Evolutionary conservation across 2,797 vertebrate species (phyloP).

Genomic region (Sebastes hubbsi): DNA sequence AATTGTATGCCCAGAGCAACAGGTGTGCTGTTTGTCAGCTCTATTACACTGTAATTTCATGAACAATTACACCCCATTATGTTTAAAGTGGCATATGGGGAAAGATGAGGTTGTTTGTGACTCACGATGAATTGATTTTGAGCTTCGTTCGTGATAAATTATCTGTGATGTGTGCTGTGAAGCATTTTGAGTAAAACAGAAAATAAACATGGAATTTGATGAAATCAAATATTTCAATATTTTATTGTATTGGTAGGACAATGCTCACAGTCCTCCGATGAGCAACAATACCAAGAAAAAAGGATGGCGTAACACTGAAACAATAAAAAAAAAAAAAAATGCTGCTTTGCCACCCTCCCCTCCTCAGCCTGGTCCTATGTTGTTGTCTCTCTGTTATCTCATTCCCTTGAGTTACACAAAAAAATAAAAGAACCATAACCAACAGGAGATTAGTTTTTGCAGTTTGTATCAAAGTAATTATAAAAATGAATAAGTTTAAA

Average conservation of each 20-base stretch:
- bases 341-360: slow-evolving; percentile 16
- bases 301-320: slow-evolving; percentile 70
- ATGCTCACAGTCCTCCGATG: slow-evolving; percentile 73
- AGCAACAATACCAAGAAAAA: slow-evolving; percentile 76
- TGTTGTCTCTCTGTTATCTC: slow-evolving; percentile 18
- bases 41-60: slow-evolving; percentile 69
- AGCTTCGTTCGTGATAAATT: background rate
- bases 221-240: slow-evolving; percentile 71
- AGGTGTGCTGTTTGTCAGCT: slow-evolving; percentile 62
- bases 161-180: background rate
- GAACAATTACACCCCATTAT: slow-evolving; percentile 72
- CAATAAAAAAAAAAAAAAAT: slow-evolving; percentile 29
- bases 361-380: slow-evolving; percentile 4
- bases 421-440: slow-evolving; percentile 63
- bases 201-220: slow-evolving; percentile 29
- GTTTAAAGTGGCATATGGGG: slow-evolving; percentile 32
- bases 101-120: slow-evolving; percentile 36
- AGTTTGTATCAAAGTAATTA: slow-evolving; percentile 87
- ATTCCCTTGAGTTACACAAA: slow-evolving; percentile 57
- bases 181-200: slow-evolving; percentile 5
- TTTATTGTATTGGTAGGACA: slow-evolving; percentile 88
- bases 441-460: slow-evolving; percentile 65
- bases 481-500: slow-evolving; percentile 85
- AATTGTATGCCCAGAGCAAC: slow-evolving; percentile 48
- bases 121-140: slow-evolving; percentile 2